phyloP scores from a whole-genome alignment of 1,140 invertebrate genomes.

The Protaetia brevitarsis region DNA sequence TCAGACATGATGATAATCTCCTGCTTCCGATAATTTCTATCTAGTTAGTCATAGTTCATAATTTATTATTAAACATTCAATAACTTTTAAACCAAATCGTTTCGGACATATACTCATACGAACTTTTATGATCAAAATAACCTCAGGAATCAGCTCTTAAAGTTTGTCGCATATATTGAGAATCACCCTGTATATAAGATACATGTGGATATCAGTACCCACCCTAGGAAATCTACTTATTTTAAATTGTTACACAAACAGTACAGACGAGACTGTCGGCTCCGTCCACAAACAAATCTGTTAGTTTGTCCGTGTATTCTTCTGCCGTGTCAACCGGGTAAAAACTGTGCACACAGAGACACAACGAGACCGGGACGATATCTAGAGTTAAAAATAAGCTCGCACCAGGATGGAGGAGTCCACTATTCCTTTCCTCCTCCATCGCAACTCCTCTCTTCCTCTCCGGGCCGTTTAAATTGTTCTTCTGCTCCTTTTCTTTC shows the following conservation, averaged over 20 bases:
- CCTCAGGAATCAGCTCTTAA: too few species aligned
- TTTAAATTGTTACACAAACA: constrained; percentile 17
- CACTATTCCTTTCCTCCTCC: not conserved
- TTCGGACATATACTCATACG: too few species aligned
- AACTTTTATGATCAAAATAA: too few species aligned
- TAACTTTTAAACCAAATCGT: too few species aligned
- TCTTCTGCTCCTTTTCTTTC: not conserved
- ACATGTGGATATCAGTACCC: not conserved
- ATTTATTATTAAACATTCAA: too few species aligned
- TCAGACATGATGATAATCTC: too few species aligned
- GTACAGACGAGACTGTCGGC: not conserved
- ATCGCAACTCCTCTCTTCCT: not conserved
- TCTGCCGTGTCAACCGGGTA: not conserved
- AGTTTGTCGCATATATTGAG: too few species aligned
- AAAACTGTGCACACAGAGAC: not conserved
- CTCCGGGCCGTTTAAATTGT: not conserved
- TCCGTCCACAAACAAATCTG: not conserved
- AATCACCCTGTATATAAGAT: too few species aligned
- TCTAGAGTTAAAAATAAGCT: constrained; percentile 9
- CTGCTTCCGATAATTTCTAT: too few species aligned
- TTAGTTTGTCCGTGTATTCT: constrained; percentile 16
- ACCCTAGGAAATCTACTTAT: not conserved
- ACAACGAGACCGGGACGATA: not conserved
- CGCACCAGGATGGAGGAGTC: not conserved
- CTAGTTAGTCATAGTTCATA: too few species aligned